Base-by-base conservation (phyloP, 2,888 invertebrate species). In the Spodoptera littoralis region DNA sequence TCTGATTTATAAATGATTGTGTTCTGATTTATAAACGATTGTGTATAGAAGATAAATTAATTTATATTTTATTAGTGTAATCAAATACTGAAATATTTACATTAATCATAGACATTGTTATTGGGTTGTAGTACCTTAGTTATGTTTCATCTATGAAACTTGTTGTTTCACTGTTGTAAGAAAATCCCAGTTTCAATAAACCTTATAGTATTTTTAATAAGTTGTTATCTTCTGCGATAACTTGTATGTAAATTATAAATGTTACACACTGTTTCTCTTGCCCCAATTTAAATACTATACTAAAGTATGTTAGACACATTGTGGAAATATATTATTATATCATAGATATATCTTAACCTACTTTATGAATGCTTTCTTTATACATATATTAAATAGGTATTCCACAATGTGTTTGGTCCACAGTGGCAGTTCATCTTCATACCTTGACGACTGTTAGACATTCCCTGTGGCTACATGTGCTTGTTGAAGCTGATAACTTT, bases 131-230 rank as follows among this genome's bases (percentile, higher is more conserved):
- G 56, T 60, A 60, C 36, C 56, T 56, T 50, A 50, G 61, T 62
- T 62, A 44, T 60, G 49, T 67, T 66, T 66, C 60, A 66, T 54
- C 57, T 62, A 66, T 61, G 59, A 61, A 73, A 56, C 50, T 46
- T 68, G 78, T 77, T 76, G 76, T 76, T 75, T 70, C 59, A 67
- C 76, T 76, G 76, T 76, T 76, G 76, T 76, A 76, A 47, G 54
- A 60, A 42, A 8, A 13, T 41, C n/a, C 42, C 60, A 41, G 30
- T 73, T 62, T 59, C 60, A 55, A 64, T 48, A 73, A 59, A 45
- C 54, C 50, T 41, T 53, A 53, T 46, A 52, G 22, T 56, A 60
- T 60, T 50, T 36, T 54, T 41, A 46, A 49, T 50, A 55, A 65
- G 61, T 65, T 61, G 30, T 53, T 59, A 46, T n/a, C 5, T 36